Evolutionary conservation across 2,113 vertebrate species (phyloP).

Genomic region (Misgurnus anguillicaudatus): DNA sequence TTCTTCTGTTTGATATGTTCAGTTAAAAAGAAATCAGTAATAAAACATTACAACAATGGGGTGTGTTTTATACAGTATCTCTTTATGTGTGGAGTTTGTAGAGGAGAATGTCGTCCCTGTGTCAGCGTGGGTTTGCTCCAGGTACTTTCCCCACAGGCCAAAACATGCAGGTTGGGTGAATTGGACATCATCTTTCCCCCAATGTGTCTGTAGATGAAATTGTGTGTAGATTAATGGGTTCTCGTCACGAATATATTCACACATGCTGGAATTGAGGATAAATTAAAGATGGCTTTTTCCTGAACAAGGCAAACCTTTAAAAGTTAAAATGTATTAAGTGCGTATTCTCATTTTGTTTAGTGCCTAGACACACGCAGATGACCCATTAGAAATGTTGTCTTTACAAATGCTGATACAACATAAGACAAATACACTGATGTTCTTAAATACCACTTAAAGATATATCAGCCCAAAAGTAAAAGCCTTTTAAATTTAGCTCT

Average conservation of each 20-base stretch:
- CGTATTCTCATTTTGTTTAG: neutral
- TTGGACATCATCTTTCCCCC: too few species aligned
- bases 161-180: too few species aligned
- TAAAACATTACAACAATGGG: neutral
- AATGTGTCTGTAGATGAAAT: too few species aligned
- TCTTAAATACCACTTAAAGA: neutral
- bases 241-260: too few species aligned
- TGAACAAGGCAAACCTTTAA: neutral
- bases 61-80: neutral
- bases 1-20: neutral
- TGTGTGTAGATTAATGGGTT: too few species aligned
- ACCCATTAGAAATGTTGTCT: neutral
- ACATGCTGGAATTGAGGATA: too few species aligned
- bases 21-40: neutral
- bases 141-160: too few species aligned
- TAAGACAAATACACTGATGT: neutral
- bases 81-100: too few species aligned
- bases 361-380: neutral
- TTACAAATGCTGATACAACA: neutral
- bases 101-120: too few species aligned
- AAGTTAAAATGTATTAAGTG: neutral
- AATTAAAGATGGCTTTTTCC: neutral
- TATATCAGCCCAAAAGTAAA: neutral
- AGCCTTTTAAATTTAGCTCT: constrained; percentile 31
- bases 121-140: too few species aligned